These are phyloP conservation scores for Sarcophilus harrisii DNA, from an alignment of 2,797 vertebrate genomes.

Conservation along the genomic window DNA sequence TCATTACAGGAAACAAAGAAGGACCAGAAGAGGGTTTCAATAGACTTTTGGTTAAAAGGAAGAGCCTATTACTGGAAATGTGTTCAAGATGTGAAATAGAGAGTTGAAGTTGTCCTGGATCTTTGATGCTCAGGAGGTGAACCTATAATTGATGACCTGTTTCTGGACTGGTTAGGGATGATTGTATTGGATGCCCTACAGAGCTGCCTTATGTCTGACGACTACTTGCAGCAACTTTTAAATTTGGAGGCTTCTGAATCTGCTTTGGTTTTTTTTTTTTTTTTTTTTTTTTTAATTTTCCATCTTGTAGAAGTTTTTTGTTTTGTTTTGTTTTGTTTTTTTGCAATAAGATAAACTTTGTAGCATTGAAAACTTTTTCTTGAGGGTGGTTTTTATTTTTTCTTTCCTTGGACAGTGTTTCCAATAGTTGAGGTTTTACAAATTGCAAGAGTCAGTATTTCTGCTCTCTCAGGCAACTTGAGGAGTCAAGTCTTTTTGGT, in stretches of 20 bases:
- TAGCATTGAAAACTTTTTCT: constrained; percentile 8
- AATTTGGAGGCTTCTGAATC: background rate
- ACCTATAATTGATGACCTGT: background rate
- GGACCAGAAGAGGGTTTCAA: background rate
- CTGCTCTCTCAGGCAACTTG: accelerated
- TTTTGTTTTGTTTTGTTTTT: constrained; percentile 5
- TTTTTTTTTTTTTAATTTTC: background rate
- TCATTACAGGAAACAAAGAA: background rate
- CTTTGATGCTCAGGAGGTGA: background rate
- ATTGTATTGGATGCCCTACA: background rate
- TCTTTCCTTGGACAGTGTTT: background rate
- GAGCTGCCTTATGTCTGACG: background rate
- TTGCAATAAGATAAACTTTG: constrained; percentile 6
- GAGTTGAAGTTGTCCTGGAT: background rate
- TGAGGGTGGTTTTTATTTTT: accelerated
- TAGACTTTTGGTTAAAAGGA: background rate
- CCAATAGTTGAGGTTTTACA: too few species aligned
- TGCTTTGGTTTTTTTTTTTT: background rate
- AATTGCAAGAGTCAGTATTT: background rate
- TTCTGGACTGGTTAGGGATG: background rate
- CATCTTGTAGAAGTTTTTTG: constrained; percentile 15
- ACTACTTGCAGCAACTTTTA: background rate
- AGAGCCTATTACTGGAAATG: background rate
- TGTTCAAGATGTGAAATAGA: background rate
- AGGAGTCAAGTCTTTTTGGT: constrained; percentile 58